Evolutionary conservation across 2,888 invertebrate species (phyloP), one percentile per base, ranked within the genome.

Genomic region (Papilio gigon): DNA sequence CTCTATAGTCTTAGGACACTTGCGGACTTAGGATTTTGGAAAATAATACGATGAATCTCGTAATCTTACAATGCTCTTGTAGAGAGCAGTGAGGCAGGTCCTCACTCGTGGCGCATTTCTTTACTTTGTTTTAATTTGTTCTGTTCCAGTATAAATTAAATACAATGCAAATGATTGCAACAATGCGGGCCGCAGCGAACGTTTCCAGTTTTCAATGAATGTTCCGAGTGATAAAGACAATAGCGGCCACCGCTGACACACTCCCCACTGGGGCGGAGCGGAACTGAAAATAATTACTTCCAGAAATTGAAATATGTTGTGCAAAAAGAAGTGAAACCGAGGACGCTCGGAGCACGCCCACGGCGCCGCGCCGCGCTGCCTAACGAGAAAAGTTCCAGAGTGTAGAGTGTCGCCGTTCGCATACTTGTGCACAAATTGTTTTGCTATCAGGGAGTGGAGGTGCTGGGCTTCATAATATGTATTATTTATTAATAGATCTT

Each of bases 341-440:
- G 35, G 33, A n/a, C 44, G 30, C 22, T 42, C 50, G n/a, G 12
- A 22, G n/a, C n/a, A n/a, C n/a, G n/a, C n/a, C n/a, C 47, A 22
- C 47, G 12, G 12, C 47, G 47, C 47, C 22, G 12, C 9, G 33
- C 33, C 33, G 33, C 33, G 8, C 4, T 27, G 25, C 20, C 25
- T 27, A 37, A 60, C 66, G 47, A 66, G 66, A 47, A 66, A 66
- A 47, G 60, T 66, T 60, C 6, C 47, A 47, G 47, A 33, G 50
- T 33, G 47, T 47, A n/a, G 27, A 47, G 47, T 47, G 47, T 11
- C 30, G 53, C 30, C 50, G 27, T n/a, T 30, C 53, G n/a, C n/a
- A n/a, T n/a, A 9, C 14, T 27, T 27, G 11, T n/a, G 5, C 6
- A 6, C 47, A 47, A 25, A n/a, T 53, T 27, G 30, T 53, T 30